Base-by-base conservation (phyloP, 1,140 invertebrate genomes). In the Pogonus chalceus region DNA sequence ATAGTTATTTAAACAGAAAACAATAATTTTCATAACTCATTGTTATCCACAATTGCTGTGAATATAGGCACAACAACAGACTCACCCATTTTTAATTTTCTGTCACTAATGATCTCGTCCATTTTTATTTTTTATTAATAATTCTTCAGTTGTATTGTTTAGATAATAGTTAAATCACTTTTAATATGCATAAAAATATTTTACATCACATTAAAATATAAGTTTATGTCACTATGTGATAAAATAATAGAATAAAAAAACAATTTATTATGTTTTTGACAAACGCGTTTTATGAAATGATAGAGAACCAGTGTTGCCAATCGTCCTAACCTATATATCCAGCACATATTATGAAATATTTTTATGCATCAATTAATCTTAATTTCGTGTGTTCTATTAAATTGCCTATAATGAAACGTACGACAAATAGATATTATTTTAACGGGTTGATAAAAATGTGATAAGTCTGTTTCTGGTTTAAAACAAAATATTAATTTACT, bases 361-460 rank as follows among this genome's bases (percentile, higher is more conserved):
- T 43, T 43, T 43, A 43, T 31, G 26, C 26, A 12, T 7, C 37
- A 43, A 4, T 12, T 43, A 16, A 43, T 43, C 37, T 43, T 43
- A 43, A 43, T 43, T 43, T 10, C 18, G 37, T 12, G 37, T 43
- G 37, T 43, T 43, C 37, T 43, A 43, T 12, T 43, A 12, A 43
- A 43, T 18, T 12, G 4, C 37, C 18, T 12, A 9, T 16, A 12
- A 12, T 10, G 4, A 43, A 43, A 43, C 7, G 18, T 12, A 43
- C 37, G 37, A 43, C 37, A 43, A 43, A 43, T 43, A 16, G 37
- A 43, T 43, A 43, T 43, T 43, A 43, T 43, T 31, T 43, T 43
- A 43, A 43, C 37, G 37, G 37, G 37, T 43, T 4, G 37, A 10
- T 43, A 31, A 7, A 43, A 43, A 43, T 43, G 37, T 43, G 37